Conservation (phyloP, 2,888 invertebrate genomes). For the Oscheius sp. region DNA sequence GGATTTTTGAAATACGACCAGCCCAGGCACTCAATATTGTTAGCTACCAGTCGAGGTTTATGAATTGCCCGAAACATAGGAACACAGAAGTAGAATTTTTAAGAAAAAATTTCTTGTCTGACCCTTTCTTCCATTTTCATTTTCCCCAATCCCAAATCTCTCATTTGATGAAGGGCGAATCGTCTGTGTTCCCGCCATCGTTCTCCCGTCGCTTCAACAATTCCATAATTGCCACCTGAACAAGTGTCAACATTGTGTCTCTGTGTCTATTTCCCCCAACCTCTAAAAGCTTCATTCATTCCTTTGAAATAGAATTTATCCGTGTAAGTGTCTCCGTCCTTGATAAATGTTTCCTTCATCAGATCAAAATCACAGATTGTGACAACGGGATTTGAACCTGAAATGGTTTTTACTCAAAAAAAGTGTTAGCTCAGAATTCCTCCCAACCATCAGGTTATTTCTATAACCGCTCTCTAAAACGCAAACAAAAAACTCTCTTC, state of each 20-base stretch:
- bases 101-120: not conserved
- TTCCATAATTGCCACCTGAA: slow-evolving; percentile 36
- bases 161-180: slow-evolving; percentile 47
- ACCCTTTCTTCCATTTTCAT: slow-evolving; percentile 50
- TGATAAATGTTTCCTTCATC: slow-evolving; percentile 49
- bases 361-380: slow-evolving; percentile 42
- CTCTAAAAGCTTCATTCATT: slow-evolving; percentile 38
- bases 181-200: slow-evolving; percentile 50
- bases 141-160: slow-evolving; percentile 54
- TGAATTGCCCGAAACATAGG: too few species aligned
- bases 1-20: too few species aligned
- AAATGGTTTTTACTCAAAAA: too few species aligned
- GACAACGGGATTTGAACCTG: slow-evolving; percentile 26
- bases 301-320: slow-evolving; percentile 44
- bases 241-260: not conserved
- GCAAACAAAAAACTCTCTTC: too few species aligned
- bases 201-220: slow-evolving; percentile 47
- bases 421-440: too few species aligned
- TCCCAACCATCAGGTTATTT: too few species aligned
- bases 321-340: slow-evolving; percentile 45
- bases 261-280: slow-evolving; percentile 24
- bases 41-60: too few species aligned
- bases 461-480: too few species aligned
- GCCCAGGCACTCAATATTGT: too few species aligned
- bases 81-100: too few species aligned